Evolutionary conservation across 2,797 vertebrate species (phyloP).

Genomic region (Otolemur crassicaudatus): DNA sequence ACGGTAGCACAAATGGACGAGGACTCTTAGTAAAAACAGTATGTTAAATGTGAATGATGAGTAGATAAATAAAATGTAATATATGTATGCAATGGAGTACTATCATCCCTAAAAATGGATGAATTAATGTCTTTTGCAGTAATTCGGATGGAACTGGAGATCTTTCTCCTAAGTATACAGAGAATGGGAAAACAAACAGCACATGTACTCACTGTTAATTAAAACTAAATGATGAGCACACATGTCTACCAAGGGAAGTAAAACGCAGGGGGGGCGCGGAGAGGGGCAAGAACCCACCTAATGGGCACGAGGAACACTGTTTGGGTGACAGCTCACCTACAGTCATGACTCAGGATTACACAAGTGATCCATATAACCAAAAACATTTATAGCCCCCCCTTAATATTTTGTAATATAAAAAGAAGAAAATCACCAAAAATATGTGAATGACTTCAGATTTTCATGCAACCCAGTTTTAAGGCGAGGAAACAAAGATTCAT

Average conservation of each 20-base stretch:
- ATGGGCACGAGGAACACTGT: not conserved
- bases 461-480: not conserved
- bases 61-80: not conserved
- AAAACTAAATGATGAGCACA: not conserved
- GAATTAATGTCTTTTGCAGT: not conserved
- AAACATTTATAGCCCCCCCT: not conserved
- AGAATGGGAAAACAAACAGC: not conserved
- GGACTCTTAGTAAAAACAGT: not conserved
- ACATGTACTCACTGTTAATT: not conserved
- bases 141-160: not conserved
- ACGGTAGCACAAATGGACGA: not conserved
- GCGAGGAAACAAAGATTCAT: not conserved
- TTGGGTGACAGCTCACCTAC: not conserved
- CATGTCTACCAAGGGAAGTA: not conserved
- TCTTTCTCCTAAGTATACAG: not conserved
- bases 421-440: not conserved
- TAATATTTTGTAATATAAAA: not conserved
- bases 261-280: not conserved
- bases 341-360: not conserved
- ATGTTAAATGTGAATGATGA: not conserved
- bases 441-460: not conserved
- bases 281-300: not conserved
- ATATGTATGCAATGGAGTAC: not conserved
- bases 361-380: not conserved
- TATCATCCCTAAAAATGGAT: not conserved